Percentiles rank a stretch among this genome's conserved stretches.
These are phyloP conservation scores for Adrianichthys oophorus DNA, from an alignment of 2,797 vertebrate genomes.

Conservation along the genomic window DNA sequence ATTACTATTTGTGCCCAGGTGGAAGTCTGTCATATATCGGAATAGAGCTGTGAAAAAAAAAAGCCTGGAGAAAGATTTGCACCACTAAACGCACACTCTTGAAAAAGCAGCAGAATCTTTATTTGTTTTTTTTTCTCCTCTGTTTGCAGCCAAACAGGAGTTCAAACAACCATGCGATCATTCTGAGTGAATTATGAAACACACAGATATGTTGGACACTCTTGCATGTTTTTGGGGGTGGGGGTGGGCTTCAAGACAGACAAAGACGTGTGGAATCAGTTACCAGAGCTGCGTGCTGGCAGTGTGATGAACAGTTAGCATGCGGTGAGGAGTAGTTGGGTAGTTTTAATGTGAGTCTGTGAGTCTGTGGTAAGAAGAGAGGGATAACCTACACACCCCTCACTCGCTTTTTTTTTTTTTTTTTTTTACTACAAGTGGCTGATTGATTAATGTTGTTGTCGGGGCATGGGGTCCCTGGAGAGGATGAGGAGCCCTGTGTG, in stretches of 20 bases:
- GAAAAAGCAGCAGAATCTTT: too few relatives aligned
- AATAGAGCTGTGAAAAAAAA: too few relatives aligned
- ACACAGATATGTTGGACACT: slow-evolving; percentile 61
- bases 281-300: slow-evolving; percentile 68
- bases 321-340: slow-evolving; percentile 54
- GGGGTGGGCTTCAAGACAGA: slow-evolving; percentile 67
- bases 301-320: slow-evolving; percentile 72
- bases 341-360: slow-evolving; percentile 61
- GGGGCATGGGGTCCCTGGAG: slow-evolving; percentile 77
- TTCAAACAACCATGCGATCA: slow-evolving; percentile 51
- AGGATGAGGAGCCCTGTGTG: slow-evolving; percentile 79
- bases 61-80: too few relatives aligned
- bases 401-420: slow-evolving; percentile 27
- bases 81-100: too few relatives aligned
- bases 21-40: too few relatives aligned
- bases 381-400: slow-evolving; percentile 57
- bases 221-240: slow-evolving; percentile 45
- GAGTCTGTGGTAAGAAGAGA: slow-evolving; percentile 69
- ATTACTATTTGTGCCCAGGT: too few relatives aligned
- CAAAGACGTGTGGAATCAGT: slow-evolving; percentile 81
- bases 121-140: neutral
- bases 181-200: slow-evolving; percentile 66
- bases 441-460: slow-evolving; percentile 86
- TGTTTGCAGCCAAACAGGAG: slow-evolving; percentile 1
- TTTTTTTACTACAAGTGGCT: slow-evolving; percentile 67